These are phyloP conservation scores for Cephalopterus ornatus DNA, from an alignment of 2,113 vertebrate genomes.

Conservation along the genomic window DNA sequence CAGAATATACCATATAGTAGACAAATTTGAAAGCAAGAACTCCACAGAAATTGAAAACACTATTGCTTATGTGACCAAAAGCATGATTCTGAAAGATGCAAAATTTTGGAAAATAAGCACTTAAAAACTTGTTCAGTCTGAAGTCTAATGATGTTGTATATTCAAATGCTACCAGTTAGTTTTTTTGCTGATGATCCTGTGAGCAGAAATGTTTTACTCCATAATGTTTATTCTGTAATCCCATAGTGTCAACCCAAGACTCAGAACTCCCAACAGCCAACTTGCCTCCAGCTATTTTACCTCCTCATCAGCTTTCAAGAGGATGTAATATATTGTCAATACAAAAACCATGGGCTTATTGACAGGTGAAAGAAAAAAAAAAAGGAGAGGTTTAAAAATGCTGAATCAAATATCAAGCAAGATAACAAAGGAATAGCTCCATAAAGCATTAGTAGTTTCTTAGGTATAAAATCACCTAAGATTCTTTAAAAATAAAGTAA, in stretches of 20 bases:
- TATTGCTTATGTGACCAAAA: background rate
- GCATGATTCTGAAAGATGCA: background rate
- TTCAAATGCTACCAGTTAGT: background rate
- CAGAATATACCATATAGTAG: background rate
- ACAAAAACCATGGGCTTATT: conserved; percentile 24
- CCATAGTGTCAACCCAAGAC: background rate
- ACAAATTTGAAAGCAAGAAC: background rate
- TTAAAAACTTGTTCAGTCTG: background rate
- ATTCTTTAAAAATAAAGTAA: background rate
- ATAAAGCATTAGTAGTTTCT: background rate
- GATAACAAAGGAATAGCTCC: background rate
- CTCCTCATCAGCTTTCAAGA: conserved; percentile 34
- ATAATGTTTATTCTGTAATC: conserved; percentile 22
- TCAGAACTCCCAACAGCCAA: background rate
- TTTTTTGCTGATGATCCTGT: background rate
- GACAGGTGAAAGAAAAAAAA: background rate
- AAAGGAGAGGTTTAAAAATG: background rate
- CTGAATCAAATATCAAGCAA: conserved; percentile 4
- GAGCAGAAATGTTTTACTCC: background rate
- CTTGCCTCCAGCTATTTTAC: conserved; percentile 46
- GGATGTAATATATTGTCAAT: conserved; percentile 7
- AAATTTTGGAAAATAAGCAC: background rate
- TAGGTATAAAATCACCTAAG: background rate
- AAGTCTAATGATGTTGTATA: background rate
- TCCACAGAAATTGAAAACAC: background rate